Base-by-base conservation (phyloP, 2,888 invertebrate species). In the Tetanocera ferruginea region DNA sequence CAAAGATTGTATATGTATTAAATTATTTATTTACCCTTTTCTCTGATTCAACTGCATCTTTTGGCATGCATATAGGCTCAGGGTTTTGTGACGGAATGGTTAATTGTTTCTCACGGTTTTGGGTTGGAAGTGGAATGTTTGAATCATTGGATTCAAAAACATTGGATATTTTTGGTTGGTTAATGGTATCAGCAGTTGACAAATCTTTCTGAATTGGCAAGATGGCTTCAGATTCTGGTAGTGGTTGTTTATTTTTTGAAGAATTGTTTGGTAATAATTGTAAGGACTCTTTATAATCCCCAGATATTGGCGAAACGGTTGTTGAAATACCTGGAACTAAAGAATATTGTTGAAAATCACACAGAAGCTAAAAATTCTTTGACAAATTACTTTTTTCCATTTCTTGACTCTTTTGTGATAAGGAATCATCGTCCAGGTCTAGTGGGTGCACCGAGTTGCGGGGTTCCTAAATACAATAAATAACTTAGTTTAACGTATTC, bases 341-440 rank as follows among this genome's bases (percentile, higher is more conserved):
- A 71, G 52, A 31, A 70, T 72, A 51, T 66, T 51, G 25, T 69
- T 69, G 25, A 6, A 23, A 67, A 6, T 69, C 3, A 49, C 17
- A 49, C 49, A 49, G 3, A n/a, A 11, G 19, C 11, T 51, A 2
- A 49, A 11, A 51, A 17, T 14, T 49, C 5, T 69, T 69, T 51
- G 3, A 49, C 25, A 2, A 17, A n/a, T 85, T 85, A 90, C 90
- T 85, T 91, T 96, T 96, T 91, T 96, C 96, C 91, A 93, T 93
- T 90, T 95, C 96, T 92, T 94, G 95, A 91, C 94, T 94, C 90
- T 94, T 93, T 89, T 95, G 93, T 82, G 96, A 95, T 87, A 95
- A 93, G 87, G 95, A 94, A 92, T 96, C 96, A 95, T 96, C 96
- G 94, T 96, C 96, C 93, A 95, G 93, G 92, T 95, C 95, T 94